Evolutionary conservation across 2,888 invertebrate genomes (phyloP), one percentile per base, ranked within the genome.

Genomic region (Ganaspis brasiliensis): DNA sequence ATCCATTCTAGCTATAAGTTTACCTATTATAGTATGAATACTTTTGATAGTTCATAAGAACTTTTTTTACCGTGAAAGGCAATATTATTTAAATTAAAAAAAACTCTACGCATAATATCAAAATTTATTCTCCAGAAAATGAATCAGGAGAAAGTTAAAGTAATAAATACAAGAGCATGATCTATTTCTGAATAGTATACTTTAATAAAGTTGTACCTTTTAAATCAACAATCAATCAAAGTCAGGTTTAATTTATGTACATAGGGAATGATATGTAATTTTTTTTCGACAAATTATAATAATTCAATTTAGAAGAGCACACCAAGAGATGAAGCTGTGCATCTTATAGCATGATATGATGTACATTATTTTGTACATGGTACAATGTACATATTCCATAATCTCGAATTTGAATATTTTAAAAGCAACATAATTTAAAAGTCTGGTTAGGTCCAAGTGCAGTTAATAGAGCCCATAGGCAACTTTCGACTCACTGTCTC

Each of bases 401-500:
- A 31, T 31, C 31, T 31, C 31, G 31, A 31, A 31, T 31, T 31
- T 31, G 6, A 31, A 31, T 31, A 31, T 31, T 31, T 31, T 31
- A 31, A 31, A 31, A n/a, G n/a, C n/a, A n/a, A 31, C 31, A 31
- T 31, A 31, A 14, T 21, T 40, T 40, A 40, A 14, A 45, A 14
- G 63, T 9, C 12, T 61, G 19, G 31, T 61, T 12, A 37, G 4
- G 16, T 21, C 35, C 61, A 63, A 67, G 67, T 24, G 57, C 24
- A 24, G 57, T 57, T 40, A 21, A 12, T n/a, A n/a, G n/a, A n/a
- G n/a, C n/a, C n/a, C n/a, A n/a, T n/a, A n/a, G n/a, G n/a, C n/a
- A n/a, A 67, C 75, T 71, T 67, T 31, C 35, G 63, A 19, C 35
- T 49, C 75, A 45, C 26, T 52, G 24, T 61, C 57, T 63, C 37